Evolutionary conservation across 2,113 vertebrate species (phyloP).

Genomic region (Alaudala cheleensis): DNA sequence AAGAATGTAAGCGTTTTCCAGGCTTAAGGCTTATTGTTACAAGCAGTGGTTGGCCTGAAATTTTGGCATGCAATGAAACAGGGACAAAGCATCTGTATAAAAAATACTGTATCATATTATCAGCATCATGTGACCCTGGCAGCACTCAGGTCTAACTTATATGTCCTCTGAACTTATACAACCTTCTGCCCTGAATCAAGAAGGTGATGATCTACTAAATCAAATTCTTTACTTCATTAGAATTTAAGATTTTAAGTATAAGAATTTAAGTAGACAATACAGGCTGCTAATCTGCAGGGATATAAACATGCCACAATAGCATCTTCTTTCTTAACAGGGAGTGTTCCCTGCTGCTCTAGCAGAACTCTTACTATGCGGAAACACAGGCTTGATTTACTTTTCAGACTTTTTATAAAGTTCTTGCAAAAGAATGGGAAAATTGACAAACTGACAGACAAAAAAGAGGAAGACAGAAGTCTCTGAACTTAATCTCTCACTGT

Average conservation of each 20-base stretch:
- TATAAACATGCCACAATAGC: background rate
- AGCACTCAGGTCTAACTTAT: background rate
- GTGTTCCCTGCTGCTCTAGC: background rate
- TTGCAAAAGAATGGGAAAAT: background rate
- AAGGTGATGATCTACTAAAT: background rate
- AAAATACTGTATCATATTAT: background rate
- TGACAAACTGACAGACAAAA: background rate
- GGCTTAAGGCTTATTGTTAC: slow-evolving; percentile 57
- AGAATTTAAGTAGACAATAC: background rate
- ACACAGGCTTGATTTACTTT: background rate
- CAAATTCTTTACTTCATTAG: background rate
- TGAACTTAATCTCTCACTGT: background rate
- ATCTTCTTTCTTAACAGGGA: background rate
- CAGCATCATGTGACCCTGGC: background rate
- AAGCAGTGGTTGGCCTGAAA: slow-evolving; percentile 46
- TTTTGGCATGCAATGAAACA: background rate
- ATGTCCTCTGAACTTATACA: background rate
- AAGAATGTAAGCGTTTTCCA: slow-evolving; percentile 54
- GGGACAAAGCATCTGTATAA: background rate
- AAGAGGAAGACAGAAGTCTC: background rate
- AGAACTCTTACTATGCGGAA: background rate
- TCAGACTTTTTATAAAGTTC: background rate
- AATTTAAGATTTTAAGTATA: background rate
- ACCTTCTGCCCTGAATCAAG: background rate
- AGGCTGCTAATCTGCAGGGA: background rate